A percentile compares a stretch with the other conserved stretches of the same genome.
These are phyloP conservation scores for Orchesella cincta DNA, from an alignment of 1,140 invertebrate genomes.

Conservation along the genomic window DNA sequence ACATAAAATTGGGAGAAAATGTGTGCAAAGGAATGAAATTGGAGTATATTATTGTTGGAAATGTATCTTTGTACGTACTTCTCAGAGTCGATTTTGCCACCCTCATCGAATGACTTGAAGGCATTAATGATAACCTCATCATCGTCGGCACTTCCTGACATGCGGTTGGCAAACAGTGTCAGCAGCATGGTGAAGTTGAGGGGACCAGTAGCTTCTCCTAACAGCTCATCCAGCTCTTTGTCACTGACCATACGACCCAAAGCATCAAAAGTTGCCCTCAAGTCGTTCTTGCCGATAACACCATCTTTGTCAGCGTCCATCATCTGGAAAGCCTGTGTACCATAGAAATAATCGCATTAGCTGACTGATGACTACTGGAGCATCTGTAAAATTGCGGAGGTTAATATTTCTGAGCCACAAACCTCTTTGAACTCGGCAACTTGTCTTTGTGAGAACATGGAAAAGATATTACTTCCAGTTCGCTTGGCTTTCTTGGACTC, in stretches of 20 bases:
- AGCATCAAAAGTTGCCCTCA: constrained; percentile 92
- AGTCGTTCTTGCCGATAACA: constrained; percentile 92
- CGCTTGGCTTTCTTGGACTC: constrained; percentile 69
- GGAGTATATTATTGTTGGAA: not conserved
- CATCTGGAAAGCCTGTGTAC: constrained; percentile 85
- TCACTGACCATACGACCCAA: constrained; percentile 86
- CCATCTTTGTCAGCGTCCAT: constrained; percentile 99
- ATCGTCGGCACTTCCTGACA: constrained; percentile 60
- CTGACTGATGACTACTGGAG: not conserved
- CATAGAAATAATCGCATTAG: not conserved
- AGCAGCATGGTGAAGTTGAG: constrained; percentile 95
- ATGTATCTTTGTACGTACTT: constrained; percentile 59
- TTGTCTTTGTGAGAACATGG: constrained; percentile 92
- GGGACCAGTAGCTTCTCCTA: constrained; percentile 84
- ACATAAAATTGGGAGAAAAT: no score
- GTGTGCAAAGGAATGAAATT: constrained; percentile 17
- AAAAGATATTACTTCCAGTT: constrained; percentile 90
- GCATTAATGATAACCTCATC: constrained; percentile 79
- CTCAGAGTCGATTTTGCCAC: constrained; percentile 82
- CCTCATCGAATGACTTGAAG: constrained; percentile 92
- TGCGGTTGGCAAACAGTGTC: constrained; percentile 85
- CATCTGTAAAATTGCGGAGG: not conserved
- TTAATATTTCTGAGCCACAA: not conserved
- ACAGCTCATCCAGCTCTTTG: constrained; percentile 88
- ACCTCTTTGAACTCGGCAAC: constrained; percentile 95